Conservation (phyloP, 92 coral and sea anemone genomes). For the Diadumene lineata region DNA sequence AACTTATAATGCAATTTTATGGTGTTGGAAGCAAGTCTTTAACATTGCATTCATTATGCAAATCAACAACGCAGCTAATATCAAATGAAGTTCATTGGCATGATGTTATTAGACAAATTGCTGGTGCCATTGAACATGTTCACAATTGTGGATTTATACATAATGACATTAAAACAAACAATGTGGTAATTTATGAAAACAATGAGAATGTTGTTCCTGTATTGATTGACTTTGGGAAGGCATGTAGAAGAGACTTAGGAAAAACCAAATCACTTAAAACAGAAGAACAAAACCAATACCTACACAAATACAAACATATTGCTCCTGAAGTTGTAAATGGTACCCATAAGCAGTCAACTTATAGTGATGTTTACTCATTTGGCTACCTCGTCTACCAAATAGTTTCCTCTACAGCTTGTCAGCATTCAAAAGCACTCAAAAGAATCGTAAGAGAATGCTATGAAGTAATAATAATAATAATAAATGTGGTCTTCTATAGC, state of each 20-base stretch:
- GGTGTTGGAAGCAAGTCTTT: slow-evolving; percentile 1
- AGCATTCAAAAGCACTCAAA: neutral
- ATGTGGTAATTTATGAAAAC: slow-evolving; percentile 15
- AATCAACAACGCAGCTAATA: neutral
- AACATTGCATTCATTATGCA: slow-evolving; percentile 7
- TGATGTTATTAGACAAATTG: neutral
- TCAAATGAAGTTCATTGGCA: slow-evolving; percentile 8
- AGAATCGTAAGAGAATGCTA: slow-evolving; percentile 25
- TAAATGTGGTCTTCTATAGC: no score
- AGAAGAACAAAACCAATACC: neutral
- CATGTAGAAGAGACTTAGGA: slow-evolving; percentile 1
- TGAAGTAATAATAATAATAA: no score
- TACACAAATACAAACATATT: slow-evolving; percentile 4
- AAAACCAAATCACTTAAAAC: neutral
- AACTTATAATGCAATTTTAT: slow-evolving; percentile 27
- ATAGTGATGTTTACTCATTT: slow-evolving; percentile 25
- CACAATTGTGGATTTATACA: slow-evolving; percentile 21
- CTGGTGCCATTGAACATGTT: slow-evolving; percentile 12
- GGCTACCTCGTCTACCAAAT: slow-evolving; percentile 21
- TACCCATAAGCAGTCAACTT: slow-evolving; percentile 13
- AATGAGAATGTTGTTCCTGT: neutral
- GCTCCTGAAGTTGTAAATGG: slow-evolving; percentile 25
- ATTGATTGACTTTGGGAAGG: slow-evolving; percentile 17
- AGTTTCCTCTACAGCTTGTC: neutral
- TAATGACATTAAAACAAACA: slow-evolving; percentile 23